Evolutionary conservation across 2,888 invertebrate species (phyloP).

Genomic region (Cyclophora punctaria): DNA sequence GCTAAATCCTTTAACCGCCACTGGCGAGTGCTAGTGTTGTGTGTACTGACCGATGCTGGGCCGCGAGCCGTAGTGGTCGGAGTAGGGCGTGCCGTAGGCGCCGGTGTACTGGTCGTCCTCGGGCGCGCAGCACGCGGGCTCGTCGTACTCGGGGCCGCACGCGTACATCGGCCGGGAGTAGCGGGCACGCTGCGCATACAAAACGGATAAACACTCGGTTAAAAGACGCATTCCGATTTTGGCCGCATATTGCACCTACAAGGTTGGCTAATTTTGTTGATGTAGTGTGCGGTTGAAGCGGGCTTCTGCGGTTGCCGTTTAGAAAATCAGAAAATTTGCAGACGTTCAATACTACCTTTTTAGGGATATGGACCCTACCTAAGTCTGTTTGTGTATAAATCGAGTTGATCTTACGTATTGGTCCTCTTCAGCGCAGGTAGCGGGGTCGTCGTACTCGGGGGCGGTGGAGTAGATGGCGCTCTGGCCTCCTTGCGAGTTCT

Average conservation of each 20-base stretch:
- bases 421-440: constrained; percentile 93
- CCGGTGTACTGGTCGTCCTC: constrained; percentile 95
- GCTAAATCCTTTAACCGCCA: neutral
- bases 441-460: constrained; percentile 95
- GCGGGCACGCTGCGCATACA: constrained; percentile 69
- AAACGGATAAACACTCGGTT: too few species aligned
- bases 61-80: constrained; percentile 91
- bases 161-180: constrained; percentile 82
- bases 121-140: constrained; percentile 93
- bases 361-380: too few species aligned
- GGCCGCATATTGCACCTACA: too few species aligned
- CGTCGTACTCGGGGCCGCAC: constrained; percentile 91
- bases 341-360: too few species aligned
- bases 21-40: neutral
- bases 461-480: constrained; percentile 88
- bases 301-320: too few species aligned
- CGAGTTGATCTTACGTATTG: constrained; percentile 79
- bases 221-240: too few species aligned
- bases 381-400: neutral
- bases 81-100: constrained; percentile 92
- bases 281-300: too few species aligned
- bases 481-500: constrained; percentile 86
- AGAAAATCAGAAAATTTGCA: too few species aligned
- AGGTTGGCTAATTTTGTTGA: too few species aligned
- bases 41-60: constrained; percentile 80